Conservation (phyloP, 2,888 invertebrate genomes). For the Buathra laborator region DNA sequence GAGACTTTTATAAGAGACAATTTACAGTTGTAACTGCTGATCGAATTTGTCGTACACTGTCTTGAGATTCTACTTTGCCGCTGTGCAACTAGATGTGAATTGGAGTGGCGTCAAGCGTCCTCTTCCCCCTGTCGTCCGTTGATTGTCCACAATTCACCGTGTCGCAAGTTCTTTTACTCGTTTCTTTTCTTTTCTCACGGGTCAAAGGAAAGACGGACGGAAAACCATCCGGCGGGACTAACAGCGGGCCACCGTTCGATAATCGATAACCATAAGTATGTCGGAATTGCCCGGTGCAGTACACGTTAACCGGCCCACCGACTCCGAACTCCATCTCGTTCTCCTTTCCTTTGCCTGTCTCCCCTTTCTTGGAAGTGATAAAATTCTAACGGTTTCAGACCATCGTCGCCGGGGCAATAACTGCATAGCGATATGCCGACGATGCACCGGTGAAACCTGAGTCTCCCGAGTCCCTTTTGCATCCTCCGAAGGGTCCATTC, state of each 20-base stretch:
- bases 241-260: slow-evolving; percentile 29
- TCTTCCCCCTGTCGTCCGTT: background rate
- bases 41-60: background rate
- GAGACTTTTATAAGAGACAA: no score
- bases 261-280: slow-evolving; percentile 56
- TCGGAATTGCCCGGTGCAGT: slow-evolving; percentile 28
- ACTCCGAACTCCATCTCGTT: slow-evolving; percentile 4
- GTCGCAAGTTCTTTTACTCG: background rate
- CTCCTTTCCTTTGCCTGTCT: background rate
- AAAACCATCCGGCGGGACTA: slow-evolving; percentile 22
- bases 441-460: background rate
- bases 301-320: slow-evolving; percentile 13
- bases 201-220: slow-evolving; percentile 8
- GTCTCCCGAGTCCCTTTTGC: background rate
- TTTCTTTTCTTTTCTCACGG: background rate
- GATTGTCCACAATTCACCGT: slow-evolving; percentile 12
- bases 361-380: slow-evolving; percentile 5
- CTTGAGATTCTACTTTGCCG: background rate
- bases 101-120: background rate
- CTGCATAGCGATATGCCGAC: background rate
- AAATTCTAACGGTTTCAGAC: background rate
- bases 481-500: no score
- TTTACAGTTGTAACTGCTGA: no score
- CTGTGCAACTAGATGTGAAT: background rate
- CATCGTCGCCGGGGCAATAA: background rate